Conservation (phyloP, 2,888 invertebrate species). For the Nomada lathburiana region DNA sequence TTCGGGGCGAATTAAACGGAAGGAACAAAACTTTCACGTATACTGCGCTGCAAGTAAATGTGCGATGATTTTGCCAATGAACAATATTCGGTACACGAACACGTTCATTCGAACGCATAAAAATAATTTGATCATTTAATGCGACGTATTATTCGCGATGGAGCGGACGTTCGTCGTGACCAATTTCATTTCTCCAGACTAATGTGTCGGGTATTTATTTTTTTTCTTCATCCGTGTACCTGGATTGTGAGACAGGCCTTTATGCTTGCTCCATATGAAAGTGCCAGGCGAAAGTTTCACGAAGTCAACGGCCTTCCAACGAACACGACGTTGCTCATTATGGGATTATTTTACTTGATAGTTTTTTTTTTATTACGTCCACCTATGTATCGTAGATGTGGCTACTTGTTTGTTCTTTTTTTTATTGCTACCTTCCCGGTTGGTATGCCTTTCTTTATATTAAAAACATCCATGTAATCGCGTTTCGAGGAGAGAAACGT, state of each 20-base stretch:
- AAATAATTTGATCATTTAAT: no score
- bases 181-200: no score
- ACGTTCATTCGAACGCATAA: no score
- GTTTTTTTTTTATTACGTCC: slow-evolving; percentile 54
- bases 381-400: slow-evolving; percentile 13
- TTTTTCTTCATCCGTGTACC: slow-evolving; percentile 55
- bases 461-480: no score
- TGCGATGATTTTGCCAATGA: no score
- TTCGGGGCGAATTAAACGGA: no score
- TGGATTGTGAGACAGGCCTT: slow-evolving; percentile 23
- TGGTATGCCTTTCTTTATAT: neutral
- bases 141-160: no score
- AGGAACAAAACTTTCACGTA: no score
- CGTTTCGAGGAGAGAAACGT: no score
- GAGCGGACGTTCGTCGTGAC: no score
- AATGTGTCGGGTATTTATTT: slow-evolving; percentile 38
- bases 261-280: slow-evolving; percentile 78
- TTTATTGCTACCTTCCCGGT: slow-evolving; percentile 1
- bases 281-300: slow-evolving; percentile 80
- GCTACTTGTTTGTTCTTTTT: neutral
- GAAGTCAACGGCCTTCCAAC: slow-evolving; percentile 79
- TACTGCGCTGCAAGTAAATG: no score
- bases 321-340: slow-evolving; percentile 63
- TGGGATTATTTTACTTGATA: slow-evolving; percentile 46
- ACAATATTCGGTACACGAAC: no score